A percentile compares a stretch with the other conserved stretches of the same genome.
These are phyloP conservation scores for Hystrix brachyura DNA, from an alignment of 2,113 vertebrate species.

Conservation along the genomic window DNA sequence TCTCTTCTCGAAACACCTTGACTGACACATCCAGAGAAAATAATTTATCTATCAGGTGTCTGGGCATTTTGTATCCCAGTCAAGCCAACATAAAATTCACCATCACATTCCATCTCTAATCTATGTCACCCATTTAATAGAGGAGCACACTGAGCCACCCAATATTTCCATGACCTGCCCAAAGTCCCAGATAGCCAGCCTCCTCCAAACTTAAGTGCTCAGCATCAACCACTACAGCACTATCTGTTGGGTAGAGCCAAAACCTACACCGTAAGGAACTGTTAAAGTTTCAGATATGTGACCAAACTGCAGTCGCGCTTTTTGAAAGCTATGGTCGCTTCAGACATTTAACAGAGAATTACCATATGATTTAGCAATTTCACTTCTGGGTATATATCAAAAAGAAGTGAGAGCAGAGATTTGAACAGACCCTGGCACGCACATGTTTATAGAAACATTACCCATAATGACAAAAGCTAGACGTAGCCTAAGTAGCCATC, in stretches of 20 bases:
- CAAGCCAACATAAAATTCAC: background rate
- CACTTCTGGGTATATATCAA: background rate
- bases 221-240: background rate
- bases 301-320: too few species aligned
- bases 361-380: background rate
- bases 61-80: background rate
- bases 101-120: background rate
- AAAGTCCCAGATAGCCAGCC: background rate
- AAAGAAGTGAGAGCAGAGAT: background rate
- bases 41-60: background rate
- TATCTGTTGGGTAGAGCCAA: background rate
- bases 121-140: background rate
- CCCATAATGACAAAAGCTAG: background rate
- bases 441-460: background rate
- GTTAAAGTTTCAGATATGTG: background rate
- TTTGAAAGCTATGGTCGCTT: background rate
- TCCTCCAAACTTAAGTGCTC: background rate
- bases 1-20: background rate
- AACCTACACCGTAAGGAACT: background rate
- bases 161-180: background rate
- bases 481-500: background rate
- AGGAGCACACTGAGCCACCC: background rate
- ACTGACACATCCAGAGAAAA: background rate
- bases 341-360: background rate
- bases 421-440: background rate